These are phyloP conservation scores for Hydriomena furcata DNA, from an alignment of 2,888 invertebrate species.

Conservation along the genomic window DNA sequence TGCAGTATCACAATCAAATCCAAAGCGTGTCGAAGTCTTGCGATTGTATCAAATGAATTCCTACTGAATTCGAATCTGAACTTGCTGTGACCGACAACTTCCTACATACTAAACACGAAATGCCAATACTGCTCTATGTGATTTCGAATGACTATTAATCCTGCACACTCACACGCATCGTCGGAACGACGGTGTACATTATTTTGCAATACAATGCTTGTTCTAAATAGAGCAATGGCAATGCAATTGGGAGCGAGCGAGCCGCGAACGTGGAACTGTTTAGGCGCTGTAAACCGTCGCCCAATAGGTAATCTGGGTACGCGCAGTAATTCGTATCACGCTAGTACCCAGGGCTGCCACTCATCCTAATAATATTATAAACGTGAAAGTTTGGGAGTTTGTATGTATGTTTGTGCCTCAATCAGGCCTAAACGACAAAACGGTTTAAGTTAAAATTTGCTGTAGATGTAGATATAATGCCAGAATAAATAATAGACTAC, in stretches of 20 bases:
- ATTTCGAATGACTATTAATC: slow-evolving; percentile 17
- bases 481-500: no score
- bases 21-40: no score
- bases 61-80: no score
- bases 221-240: slow-evolving; percentile 41
- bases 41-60: no score
- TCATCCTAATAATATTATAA: not conserved
- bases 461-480: no score
- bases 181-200: slow-evolving; percentile 20
- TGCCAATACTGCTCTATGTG: slow-evolving; percentile 10
- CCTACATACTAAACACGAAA: slow-evolving; percentile 8
- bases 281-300: slow-evolving; percentile 52
- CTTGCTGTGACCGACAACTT: slow-evolving; percentile 1
- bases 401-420: no score
- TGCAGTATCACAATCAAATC: no score
- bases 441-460: no score
- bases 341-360: slow-evolving; percentile 21
- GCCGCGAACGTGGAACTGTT: slow-evolving; percentile 64
- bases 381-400: no score
- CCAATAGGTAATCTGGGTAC: slow-evolving; percentile 24
- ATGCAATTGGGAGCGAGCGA: slow-evolving; percentile 51
- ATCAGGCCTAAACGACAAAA: no score
- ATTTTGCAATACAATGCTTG: slow-evolving; percentile 45
- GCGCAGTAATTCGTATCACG: slow-evolving; percentile 28
- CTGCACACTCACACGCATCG: slow-evolving; percentile 12